Percentiles rank a stretch among this genome's conserved stretches.
phyloP scores from a whole-genome alignment of 2,888 invertebrate genomes.

The Drosophila barbarae region DNA sequence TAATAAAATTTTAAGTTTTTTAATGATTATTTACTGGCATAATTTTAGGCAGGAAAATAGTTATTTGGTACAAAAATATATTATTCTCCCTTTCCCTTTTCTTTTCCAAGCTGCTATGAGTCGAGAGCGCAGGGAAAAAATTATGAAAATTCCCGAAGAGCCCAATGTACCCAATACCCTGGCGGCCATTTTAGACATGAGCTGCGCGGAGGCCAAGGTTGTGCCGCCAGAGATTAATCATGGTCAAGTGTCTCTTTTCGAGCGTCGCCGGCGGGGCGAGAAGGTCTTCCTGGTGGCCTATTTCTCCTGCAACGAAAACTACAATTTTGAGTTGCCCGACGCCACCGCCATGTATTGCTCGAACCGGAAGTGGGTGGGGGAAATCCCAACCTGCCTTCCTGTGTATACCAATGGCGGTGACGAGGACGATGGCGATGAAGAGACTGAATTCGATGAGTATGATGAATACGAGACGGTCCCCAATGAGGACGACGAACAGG shows the following conservation, averaged over 20 bases:
- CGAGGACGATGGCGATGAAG: constrained; percentile 26
- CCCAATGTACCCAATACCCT: constrained; percentile 66
- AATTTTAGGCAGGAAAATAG: constrained; percentile 8
- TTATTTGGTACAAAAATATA: background rate
- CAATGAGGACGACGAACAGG: constrained; percentile 29
- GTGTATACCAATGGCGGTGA: constrained; percentile 57
- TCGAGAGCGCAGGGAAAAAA: constrained; percentile 58
- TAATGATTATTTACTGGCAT: constrained; percentile 3
- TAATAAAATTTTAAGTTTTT: fast-evolving
- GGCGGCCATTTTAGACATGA: constrained; percentile 76
- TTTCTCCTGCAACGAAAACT: constrained; percentile 82
- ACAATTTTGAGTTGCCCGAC: constrained; percentile 80
- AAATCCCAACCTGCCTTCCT: constrained; percentile 80
- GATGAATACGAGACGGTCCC: constrained; percentile 57
- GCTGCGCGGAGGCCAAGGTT: constrained; percentile 76
- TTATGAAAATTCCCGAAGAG: constrained; percentile 75
- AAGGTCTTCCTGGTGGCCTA: constrained; percentile 82
- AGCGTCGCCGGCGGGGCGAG: constrained; percentile 76
- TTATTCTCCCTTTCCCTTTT: background rate
- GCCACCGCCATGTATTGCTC: constrained; percentile 82
- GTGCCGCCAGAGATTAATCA: constrained; percentile 78
- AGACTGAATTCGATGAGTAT: constrained; percentile 37
- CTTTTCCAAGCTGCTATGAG: constrained; percentile 14
- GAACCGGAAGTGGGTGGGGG: constrained; percentile 82
- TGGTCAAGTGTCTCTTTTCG: constrained; percentile 77